Evolutionary conservation across 30 jellyfish, hydroid and myxozoan species (phyloP).

Genomic region (Aurelia coerulea): DNA sequence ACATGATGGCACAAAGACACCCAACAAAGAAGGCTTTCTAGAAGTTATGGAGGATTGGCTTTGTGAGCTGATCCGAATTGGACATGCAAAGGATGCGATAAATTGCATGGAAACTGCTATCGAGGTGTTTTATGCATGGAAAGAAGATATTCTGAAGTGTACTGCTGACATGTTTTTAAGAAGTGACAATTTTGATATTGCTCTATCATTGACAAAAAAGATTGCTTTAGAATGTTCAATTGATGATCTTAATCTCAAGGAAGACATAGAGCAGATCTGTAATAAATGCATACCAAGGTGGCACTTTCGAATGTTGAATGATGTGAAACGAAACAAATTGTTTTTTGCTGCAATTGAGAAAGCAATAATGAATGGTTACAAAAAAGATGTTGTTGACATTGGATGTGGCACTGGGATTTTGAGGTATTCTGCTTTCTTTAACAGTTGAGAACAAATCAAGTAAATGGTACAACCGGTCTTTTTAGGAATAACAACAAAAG

Average conservation of each 20-base stretch:
- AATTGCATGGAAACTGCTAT: conserved; percentile 68
- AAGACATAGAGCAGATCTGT: conserved; percentile 61
- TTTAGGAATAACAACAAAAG: no score
- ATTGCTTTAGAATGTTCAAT: conserved; percentile 18
- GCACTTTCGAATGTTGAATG: conserved; percentile 97
- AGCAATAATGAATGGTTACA: conserved; percentile 55
- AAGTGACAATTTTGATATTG: background rate
- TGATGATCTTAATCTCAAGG: conserved; percentile 32
- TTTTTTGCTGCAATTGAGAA: conserved; percentile 60
- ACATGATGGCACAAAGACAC: background rate
- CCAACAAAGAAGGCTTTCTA: conserved; percentile 61
- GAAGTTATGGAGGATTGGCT: conserved; percentile 55
- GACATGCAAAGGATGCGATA: conserved; percentile 25
- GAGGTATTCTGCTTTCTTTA: conserved; percentile 28
- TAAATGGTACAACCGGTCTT: no score
- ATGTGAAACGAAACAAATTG: conserved; percentile 64
- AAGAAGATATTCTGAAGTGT: conserved; percentile 29
- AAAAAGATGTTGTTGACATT: conserved; percentile 61
- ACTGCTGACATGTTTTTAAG: conserved; percentile 46
- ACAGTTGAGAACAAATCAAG: no score
- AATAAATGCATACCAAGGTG: conserved; percentile 71
- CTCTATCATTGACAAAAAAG: conserved; percentile 24
- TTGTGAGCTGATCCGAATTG: conserved; percentile 18
- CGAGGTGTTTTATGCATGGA: conserved; percentile 54
- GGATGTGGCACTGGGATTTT: conserved; percentile 95